Evolutionary conservation across 2,797 vertebrate genomes (phyloP), one percentile per base, ranked within the genome.

Genomic region (Podargus strigoides): DNA sequence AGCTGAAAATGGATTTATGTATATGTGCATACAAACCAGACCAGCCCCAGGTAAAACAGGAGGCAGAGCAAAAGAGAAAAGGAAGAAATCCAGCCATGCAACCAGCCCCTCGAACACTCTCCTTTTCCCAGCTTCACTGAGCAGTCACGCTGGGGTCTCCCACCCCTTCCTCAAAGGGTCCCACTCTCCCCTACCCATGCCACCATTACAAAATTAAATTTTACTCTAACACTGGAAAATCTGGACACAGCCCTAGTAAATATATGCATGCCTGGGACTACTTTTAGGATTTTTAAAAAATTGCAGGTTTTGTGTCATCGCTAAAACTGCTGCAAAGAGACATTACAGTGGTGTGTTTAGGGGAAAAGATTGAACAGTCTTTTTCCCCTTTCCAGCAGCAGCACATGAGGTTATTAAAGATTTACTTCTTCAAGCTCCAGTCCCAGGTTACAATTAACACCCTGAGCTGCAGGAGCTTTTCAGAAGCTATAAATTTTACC

Each of bases 371-470:
- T 50, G 12, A 18, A 56, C 60, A 34, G 3, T 5, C 42, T 52
- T 41, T 42, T 58, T 22, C 23, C 18, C 26, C 41, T 53, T 81
- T 22, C 30, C 22, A 74, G 68, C 36, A 87, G 37, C 52, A 77
- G 41, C 0, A 2, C 15, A 6, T 2, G 41, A 80, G 32, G 68
- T 93, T 89, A 94, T 92, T 91, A 76, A 76, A 92, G 56, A 89
- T 67, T 67, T 89, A 77, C 37, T 63, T 36, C 50, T 72, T 52
- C 53, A 46, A 85, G 53, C 37, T 60, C 34, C 30, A 81, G 53
- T 70, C 66, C 68, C 82, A 75, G n/a, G 58, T 90, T 87, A 75
- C 82, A 93, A 84, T 93, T 93, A 95, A 87, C 69, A 89, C 37
- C 64, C 85, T 84, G 69, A 80, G 87, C 79, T 6, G 1, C 3